These are phyloP conservation scores for Xyliphius kryptos DNA, from an alignment of 2,113 vertebrate genomes.

Conservation along the genomic window DNA sequence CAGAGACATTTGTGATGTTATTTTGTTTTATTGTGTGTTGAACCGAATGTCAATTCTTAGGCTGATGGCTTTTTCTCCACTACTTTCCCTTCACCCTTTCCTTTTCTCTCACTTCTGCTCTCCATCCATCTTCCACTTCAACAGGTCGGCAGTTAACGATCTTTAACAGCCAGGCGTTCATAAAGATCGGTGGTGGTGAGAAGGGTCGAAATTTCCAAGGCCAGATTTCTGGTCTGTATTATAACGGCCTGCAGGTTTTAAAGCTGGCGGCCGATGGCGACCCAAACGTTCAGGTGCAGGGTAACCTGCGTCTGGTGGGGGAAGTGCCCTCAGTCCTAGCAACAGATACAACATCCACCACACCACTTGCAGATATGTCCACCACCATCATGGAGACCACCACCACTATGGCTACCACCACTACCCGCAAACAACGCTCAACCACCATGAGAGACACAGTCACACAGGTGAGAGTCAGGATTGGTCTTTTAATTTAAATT, in stretches of 20 bases:
- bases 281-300: constrained; percentile 81
- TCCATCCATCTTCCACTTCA: not conserved
- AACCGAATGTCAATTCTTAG: not conserved
- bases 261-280: constrained; percentile 86
- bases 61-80: not conserved
- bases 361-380: constrained; percentile 84
- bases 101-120: not conserved
- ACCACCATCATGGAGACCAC: constrained; percentile 94
- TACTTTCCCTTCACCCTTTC: not conserved
- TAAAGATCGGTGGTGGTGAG: constrained; percentile 83
- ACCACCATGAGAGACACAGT: constrained; percentile 86
- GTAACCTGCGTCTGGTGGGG: constrained; percentile 85
- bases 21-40: constrained; percentile 11
- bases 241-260: constrained; percentile 89
- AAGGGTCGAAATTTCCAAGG: constrained; percentile 89
- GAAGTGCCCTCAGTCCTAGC: constrained; percentile 83
- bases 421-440: constrained; percentile 82
- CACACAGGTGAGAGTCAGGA: constrained; percentile 70
- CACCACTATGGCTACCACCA: constrained; percentile 89
- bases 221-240: constrained; percentile 90
- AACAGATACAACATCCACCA: constrained; percentile 84
- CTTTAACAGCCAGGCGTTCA: constrained; percentile 92
- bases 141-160: constrained; percentile 90
- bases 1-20: constrained; percentile 1
- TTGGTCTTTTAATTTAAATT: not conserved